A percentile compares a stretch with the other conserved stretches of the same genome.
Conservation (phyloP, 2,113 vertebrate species). For the Eolophus roseicapilla region DNA sequence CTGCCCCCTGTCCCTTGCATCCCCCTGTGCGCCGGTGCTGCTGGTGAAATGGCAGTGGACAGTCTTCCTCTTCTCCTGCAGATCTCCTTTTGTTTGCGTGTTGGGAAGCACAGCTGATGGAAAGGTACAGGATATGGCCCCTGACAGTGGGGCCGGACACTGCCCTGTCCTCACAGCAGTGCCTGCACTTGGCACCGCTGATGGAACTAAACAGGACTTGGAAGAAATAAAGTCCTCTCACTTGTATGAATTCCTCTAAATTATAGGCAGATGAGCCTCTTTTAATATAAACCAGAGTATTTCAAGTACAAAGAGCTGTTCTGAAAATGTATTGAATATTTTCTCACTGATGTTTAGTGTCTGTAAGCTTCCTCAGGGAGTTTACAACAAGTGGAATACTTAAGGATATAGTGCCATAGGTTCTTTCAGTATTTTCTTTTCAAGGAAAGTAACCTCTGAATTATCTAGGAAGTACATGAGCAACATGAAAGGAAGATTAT, state of each 20-base stretch:
- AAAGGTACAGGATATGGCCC: neutral
- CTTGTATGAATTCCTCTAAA: slow-evolving; percentile 50
- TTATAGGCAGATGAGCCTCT: slow-evolving; percentile 67
- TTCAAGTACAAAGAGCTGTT: slow-evolving; percentile 69
- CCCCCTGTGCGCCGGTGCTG: neutral
- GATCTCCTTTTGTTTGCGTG: neutral
- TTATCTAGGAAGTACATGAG: slow-evolving; percentile 71
- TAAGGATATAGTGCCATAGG: slow-evolving; percentile 72
- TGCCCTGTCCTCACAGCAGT: rapidly evolving
- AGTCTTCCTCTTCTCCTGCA: neutral
- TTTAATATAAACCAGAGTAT: slow-evolving; percentile 70
- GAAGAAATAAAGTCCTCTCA: neutral
- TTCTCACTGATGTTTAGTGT: slow-evolving; percentile 67
- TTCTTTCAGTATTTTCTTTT: slow-evolving; percentile 72
- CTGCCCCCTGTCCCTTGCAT: neutral
- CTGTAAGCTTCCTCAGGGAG: slow-evolving; percentile 68
- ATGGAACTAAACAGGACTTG: neutral
- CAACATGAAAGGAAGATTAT: slow-evolving; percentile 75
- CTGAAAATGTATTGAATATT: slow-evolving; percentile 61
- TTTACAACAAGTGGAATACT: slow-evolving; percentile 79
- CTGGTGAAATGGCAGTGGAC: neutral
- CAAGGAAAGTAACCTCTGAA: slow-evolving; percentile 77
- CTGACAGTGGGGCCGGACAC: rapidly evolving
- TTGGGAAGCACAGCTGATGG: neutral
- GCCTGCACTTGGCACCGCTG: neutral